Base-by-base conservation (phyloP, 2,113 vertebrate genomes). In the Pachyramphus minor region DNA sequence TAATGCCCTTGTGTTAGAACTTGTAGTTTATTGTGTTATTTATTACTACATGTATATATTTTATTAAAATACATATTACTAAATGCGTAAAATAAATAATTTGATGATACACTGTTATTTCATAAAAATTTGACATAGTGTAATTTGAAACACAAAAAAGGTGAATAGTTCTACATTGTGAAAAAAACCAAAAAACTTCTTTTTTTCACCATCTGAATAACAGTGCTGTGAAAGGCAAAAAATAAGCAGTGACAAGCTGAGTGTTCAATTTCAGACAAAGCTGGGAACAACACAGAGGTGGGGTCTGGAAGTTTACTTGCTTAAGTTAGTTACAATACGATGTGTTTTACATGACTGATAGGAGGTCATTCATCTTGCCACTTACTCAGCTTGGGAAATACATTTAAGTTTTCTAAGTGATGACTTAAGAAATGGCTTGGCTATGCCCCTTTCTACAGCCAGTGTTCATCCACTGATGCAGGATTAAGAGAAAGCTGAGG, bases 231-330 rank as follows among this genome's bases (percentile, higher is more conserved):
- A 77, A 84, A 62, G 20, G 11, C 5, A 14, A 84, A 76, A 44
- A 5, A 45, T 14, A 68, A 47, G 14, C 37, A 76, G 15, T 16
- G 28, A 73, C 28, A 23, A 66, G 2, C 3, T 37, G 37, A 0
- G 1, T 64, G 19, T 44, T 89, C 50, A 60, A 3, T 35, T 30
- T 45, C 28, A 55, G 55, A n/a, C 15, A 75, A 81, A 31, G 8
- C 24, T n/a, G 31, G 39, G 17, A 75, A 30, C 6, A 50, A 14
- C 14, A n/a, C 1, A 8, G 12, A 69, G 6, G 4, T 1, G 1
- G 3, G 1, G 3, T 55, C 37, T 87, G 33, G 9, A 87, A 52
- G 6, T 72, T 75, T 63, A 49, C 11, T 85, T 41, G 4, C 20
- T 74, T 31, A 58, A 62, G 7, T 35, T 41, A 78, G 30, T 71